Percentiles rank a stretch among this genome's conserved stretches.
Conservation (phyloP, 2,797 vertebrate genomes). For the Hozukius guyotensis region DNA sequence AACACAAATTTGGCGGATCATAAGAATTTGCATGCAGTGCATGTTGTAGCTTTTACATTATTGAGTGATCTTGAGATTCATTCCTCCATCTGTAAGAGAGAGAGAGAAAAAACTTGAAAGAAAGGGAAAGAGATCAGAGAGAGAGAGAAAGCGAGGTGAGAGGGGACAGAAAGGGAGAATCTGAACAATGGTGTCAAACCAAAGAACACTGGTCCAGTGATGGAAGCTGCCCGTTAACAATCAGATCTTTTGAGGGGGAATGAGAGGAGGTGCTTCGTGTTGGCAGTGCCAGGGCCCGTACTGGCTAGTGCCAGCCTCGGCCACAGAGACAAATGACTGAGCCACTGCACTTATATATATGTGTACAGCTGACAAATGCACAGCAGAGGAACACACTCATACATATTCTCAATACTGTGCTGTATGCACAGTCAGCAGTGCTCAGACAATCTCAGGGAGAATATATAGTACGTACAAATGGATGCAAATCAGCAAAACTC, state of each 20-base stretch:
- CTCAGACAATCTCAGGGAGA: neutral
- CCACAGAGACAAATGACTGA: conserved; percentile 76
- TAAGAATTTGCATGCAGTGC: neutral
- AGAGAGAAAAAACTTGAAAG: neutral
- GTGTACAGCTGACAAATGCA: conserved; percentile 25
- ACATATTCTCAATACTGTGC: conserved; percentile 20
- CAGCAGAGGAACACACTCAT: conserved; percentile 10
- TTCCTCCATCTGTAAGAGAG: neutral
- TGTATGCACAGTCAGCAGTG: conserved; percentile 34
- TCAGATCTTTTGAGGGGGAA: conserved; percentile 87
- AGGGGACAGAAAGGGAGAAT: conserved; percentile 57
- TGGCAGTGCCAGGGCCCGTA: conserved; percentile 85
- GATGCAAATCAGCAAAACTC: neutral
- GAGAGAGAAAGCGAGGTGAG: conserved; percentile 45
- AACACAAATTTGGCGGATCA: neutral
- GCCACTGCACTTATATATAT: conserved; percentile 41
- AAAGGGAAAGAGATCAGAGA: conserved; percentile 1
- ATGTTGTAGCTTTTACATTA: neutral
- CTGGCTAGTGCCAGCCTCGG: conserved; percentile 86
- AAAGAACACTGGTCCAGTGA: conserved; percentile 85
- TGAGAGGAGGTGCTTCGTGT: conserved; percentile 72
- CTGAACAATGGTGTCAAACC: conserved; percentile 93
- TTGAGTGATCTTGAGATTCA: neutral
- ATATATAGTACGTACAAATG: neutral
- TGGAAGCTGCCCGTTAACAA: conserved; percentile 86